Base-by-base conservation (phyloP, 2,888 invertebrate species). In the Boloria selene region DNA sequence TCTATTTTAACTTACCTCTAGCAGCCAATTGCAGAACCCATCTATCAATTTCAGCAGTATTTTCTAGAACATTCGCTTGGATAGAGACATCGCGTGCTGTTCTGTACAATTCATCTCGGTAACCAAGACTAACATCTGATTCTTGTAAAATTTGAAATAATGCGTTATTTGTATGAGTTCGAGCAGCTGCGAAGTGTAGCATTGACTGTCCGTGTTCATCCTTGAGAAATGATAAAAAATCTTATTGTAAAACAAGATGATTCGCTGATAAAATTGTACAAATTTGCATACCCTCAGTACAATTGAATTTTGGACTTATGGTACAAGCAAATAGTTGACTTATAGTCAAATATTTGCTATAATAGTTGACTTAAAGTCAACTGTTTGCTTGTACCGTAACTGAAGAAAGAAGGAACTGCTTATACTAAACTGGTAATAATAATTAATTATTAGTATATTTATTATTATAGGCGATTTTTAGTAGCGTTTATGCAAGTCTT, bases 121-220 rank as follows among this genome's bases (percentile, higher is more conserved):
- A 96, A 0, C 95, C 96, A 58, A 97, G 92, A 82, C 96, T 97
- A 26, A 96, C 94, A 73, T 96, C 95, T 0, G 96, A 95, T 79
- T 97, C 97, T 79, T 95, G 94, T 5, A 98, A 93, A 18, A 98
- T 91, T 76, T 97, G 96, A 78, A 96, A 95, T 47, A 98, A 90
- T 0, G 96, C 96, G 72, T 96, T 96, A 59, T 96, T 94, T 0
- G 96, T 95, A 79, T 97, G 97, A 0, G 96, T 94, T 55, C 97
- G 94, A 0, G 96, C 96, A 0, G 97, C 96, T 0, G 97, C 97
- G 85, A 97, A 97, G 85, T 98, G 98, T 45, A 98, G 86, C 94
- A 97, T 95, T 69, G 96, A 97, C 83, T 97, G 97, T 0, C 98
- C 98, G 76, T 97, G 96, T 80, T 97, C 97, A 77, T 98, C 97